These are phyloP conservation scores for Echinops telfairi DNA, from an alignment of 2,113 vertebrate genomes.

Conservation along the genomic window DNA sequence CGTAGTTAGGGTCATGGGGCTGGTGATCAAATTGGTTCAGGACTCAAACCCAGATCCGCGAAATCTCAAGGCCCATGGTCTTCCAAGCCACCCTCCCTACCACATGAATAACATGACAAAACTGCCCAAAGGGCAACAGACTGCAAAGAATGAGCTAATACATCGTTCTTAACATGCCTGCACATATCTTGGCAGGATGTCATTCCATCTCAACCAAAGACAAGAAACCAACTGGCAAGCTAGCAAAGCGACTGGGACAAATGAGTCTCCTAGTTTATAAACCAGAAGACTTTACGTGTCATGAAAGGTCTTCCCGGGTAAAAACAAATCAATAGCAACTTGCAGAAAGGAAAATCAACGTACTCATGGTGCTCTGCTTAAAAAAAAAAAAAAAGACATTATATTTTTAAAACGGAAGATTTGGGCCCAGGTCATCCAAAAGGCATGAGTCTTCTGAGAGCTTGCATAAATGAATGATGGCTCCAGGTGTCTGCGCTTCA, in stretches of 20 bases:
- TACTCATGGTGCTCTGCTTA: slow-evolving; percentile 57
- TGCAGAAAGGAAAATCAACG: slow-evolving; percentile 28
- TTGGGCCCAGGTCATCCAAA: neutral
- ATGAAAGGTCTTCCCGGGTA: neutral
- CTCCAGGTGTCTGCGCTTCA: neutral
- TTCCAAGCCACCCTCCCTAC: neutral
- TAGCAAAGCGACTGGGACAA: slow-evolving; percentile 73
- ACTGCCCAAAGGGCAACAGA: neutral
- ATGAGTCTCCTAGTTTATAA: slow-evolving; percentile 45
- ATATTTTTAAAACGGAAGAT: slow-evolving; percentile 68
- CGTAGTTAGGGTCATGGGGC: neutral
- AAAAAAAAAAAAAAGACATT: slow-evolving; percentile 71
- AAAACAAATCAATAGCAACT: slow-evolving; percentile 34
- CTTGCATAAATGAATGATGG: neutral
- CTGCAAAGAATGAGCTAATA: slow-evolving; percentile 65
- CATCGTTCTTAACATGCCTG: slow-evolving; percentile 72
- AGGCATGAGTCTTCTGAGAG: neutral
- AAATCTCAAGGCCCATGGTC: neutral
- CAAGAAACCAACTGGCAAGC: slow-evolving; percentile 80
- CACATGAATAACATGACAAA: slow-evolving; percentile 57
- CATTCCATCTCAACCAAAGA: slow-evolving; percentile 83
- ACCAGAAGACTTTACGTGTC: slow-evolving; percentile 30
- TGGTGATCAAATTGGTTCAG: neutral
- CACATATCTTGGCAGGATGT: slow-evolving; percentile 75
- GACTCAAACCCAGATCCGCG: slow-evolving; percentile 2